Conservation (phyloP, 2,888 invertebrate genomes). For the Dryobota labecula region DNA sequence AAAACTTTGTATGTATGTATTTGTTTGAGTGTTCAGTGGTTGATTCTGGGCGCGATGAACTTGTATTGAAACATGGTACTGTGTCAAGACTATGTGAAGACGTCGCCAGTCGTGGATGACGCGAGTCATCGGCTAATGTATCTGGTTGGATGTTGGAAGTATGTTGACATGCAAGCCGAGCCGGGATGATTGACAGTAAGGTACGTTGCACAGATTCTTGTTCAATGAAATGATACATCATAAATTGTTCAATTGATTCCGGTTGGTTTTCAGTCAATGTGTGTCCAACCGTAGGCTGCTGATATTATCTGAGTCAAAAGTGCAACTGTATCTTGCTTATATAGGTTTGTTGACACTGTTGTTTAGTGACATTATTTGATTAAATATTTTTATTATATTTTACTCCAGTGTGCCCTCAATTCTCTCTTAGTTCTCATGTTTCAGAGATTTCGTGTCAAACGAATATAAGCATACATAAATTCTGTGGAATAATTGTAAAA, state of each 20-base stretch:
- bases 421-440: slow-evolving; percentile 26
- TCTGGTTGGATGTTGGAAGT: slow-evolving; percentile 3
- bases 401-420: slow-evolving; percentile 29
- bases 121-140: slow-evolving; percentile 3
- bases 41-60: slow-evolving; percentile 41
- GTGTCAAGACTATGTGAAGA: slow-evolving; percentile 5
- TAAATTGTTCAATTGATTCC: background rate
- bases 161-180: background rate
- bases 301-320: slow-evolving; percentile 8
- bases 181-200: background rate
- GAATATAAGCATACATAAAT: slow-evolving; percentile 57
- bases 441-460: slow-evolving; percentile 50
- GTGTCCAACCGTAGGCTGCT: slow-evolving; percentile 4
- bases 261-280: background rate
- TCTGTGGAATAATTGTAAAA: slow-evolving; percentile 52
- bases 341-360: slow-evolving; percentile 48
- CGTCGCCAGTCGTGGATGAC: background rate
- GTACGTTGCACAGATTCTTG: slow-evolving; percentile 3
- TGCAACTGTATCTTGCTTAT: slow-evolving; percentile 37
- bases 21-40: slow-evolving; percentile 47
- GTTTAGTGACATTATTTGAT: slow-evolving; percentile 1
- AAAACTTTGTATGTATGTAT: slow-evolving; percentile 42
- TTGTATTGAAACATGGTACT: slow-evolving; percentile 14
- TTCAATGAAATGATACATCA: background rate
- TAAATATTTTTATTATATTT: background rate